phyloP scores from a whole-genome alignment of 1,140 invertebrate genomes.

The Chelonus insularis region DNA sequence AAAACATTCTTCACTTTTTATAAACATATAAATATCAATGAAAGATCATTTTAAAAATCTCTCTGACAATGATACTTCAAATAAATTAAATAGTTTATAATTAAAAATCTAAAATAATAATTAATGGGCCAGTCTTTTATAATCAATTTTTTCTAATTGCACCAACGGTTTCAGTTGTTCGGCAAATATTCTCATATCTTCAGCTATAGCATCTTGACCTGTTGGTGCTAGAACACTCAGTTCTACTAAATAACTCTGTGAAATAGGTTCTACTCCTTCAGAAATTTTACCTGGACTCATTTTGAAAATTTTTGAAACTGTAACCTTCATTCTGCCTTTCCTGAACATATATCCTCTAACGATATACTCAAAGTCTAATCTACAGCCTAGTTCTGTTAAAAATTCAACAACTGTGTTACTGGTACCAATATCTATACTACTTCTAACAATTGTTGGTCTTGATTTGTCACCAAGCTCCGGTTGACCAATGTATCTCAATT shows the following conservation, averaged over 20 bases:
- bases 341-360: conserved; percentile 93
- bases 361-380: conserved; percentile 92
- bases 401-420: conserved; percentile 89
- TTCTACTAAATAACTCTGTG: conserved; percentile 92
- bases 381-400: conserved; percentile 86
- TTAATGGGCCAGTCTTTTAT: conserved; percentile 66
- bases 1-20: too few species aligned
- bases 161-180: conserved; percentile 92
- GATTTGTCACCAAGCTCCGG: conserved; percentile 88
- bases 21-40: too few species aligned
- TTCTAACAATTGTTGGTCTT: conserved; percentile 85
- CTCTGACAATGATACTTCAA: too few species aligned
- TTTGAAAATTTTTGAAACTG: conserved; percentile 93
- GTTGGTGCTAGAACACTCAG: conserved; percentile 90
- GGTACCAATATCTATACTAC: conserved; percentile 88
- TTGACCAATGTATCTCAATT: conserved; percentile 87
- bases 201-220: conserved; percentile 91
- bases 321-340: conserved; percentile 96
- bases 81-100: too few species aligned
- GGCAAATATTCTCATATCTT: conserved; percentile 94
- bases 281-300: conserved; percentile 72
- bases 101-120: background rate
- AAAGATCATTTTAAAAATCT: too few species aligned
- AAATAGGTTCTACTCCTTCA: conserved; percentile 80
- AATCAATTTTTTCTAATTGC: conserved; percentile 89